Base-by-base conservation (phyloP, 2,888 invertebrate genomes). In the Standfussiana lucernea region DNA sequence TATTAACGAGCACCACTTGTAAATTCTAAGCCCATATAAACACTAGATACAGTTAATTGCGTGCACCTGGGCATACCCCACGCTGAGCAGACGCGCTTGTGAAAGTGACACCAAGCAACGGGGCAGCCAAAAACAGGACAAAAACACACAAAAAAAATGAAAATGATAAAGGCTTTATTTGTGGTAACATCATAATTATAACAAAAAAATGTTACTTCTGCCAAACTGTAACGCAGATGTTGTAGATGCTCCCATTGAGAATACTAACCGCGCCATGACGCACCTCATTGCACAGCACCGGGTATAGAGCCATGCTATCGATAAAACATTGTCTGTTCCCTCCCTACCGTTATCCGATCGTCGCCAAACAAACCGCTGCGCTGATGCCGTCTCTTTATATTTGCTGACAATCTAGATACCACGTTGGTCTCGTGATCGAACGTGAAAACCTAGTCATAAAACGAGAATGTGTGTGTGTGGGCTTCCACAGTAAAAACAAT, bases 281-380 rank as follows among this genome's bases (percentile, higher is more conserved):
- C 21, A 76, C 18, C 28, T 4, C 45, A 37, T 8, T 5, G 35
- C 18, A 42, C 50, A n/a, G 18, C 18, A 10, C 32, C 5, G 1
- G 6, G 56, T 56, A 28, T 56, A 15, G 37, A 56, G 64, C 37
- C 50, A 24, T 8, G 37, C 21, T 32, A 15, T 70, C 45, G 62
- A 56, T 78, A 70, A 77, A 62, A 69, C 68, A 37, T 35, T 35
- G 45, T 37, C 35, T 62, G 53, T 40, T 64, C 80, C 65, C 24
- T 47, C 24, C 10, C 1, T 11, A 24, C 47, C 65, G 56, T 59
- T 42, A 78, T 59, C 72, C 72, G 72, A 80, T 65, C 72, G 24
- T 80, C 4, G 40, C 24, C 56, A 72, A 80, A 80, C 80, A 72
- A 78, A 78, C 72, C 80, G 35, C 72, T 80, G 72, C 47, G 24